Base-by-base conservation (phyloP, 2,888 invertebrate genomes). In the Zele albiditarsus region DNA sequence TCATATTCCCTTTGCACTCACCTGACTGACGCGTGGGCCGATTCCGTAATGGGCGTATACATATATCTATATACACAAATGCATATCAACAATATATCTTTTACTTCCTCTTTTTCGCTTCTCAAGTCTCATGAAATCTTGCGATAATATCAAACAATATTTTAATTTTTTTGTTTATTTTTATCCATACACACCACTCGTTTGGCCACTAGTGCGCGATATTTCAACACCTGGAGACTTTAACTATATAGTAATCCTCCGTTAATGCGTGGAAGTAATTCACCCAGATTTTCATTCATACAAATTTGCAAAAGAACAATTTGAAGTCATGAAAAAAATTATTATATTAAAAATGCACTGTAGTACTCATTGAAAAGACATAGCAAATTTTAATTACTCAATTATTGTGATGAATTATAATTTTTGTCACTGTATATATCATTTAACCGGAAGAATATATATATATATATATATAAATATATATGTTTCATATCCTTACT, bases 11-110 rank as follows among this genome's bases (percentile, higher is more conserved):
- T 80, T 74, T 81, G 79, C 78, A 81, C 83, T 73, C 83, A 83
- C 83, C 82, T 83, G 81, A 80, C 80, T 76, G 67, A 78, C 79
- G 83, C 82, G 83, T 83, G 83, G 83, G 83, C 67, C 66, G 83
- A 25, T 25, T 33, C 71, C 79, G 62, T 80, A 81, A 81, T 80
- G 82, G 46, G 49, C 73, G 49, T 62, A 49, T 25, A 49, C 14
- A 20, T 25, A 42, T 31, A 60, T 58, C 33, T 20, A n/a, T 5
- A 46, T n/a, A 38, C 38, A 38, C 38, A 38, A 38, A 38, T 38
- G 38, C 12, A 38, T 38, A 38, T 38, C 38, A 12, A n/a, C 16
- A 16, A 46, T 46, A 46, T 46, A 46, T 46, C 53, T 53, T 23
- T 53, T 20, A 53, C 53, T 53, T 53, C 57, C 57, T 73, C 57